Base-by-base conservation (phyloP, 2,888 invertebrate species). In the Acanthosepion lycidas region DNA sequence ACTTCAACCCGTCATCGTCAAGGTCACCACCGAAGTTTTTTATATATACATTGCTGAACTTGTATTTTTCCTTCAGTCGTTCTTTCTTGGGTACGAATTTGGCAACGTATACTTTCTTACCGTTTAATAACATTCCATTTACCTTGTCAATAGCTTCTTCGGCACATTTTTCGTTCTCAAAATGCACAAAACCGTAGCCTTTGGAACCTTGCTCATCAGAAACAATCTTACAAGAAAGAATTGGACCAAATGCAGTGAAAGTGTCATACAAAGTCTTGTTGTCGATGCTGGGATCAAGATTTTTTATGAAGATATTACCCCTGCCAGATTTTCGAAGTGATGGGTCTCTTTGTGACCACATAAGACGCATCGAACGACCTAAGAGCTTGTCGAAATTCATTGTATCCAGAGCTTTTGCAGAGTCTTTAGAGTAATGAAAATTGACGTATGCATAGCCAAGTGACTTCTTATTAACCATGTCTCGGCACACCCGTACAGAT, bases 341-440 rank as follows among this genome's bases (percentile, higher is more conserved):
- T 1, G 93, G 93, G 93, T 93, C 93, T 93, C 93, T 93, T n/a
- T 93, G 93, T 51, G 93, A 93, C 93, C 93, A 93, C 93, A 93
- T 93, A n/a, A 93, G n/a, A 93, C 93, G 93, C 93, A 93, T 93
- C n/a, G 93, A 53, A 18, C 93, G 93, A 26, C 93, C 93, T 6
- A 93, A 12, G 3, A 93, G 28, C 49, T 18, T 26, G 28, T 28
- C 51, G 93, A 93, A 93, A 49, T 93, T 93, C 93, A 93, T 18
- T 49, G 93, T 93, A 93, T 93, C 93, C 51, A 49, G 53, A 53
- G 93, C 93, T 26, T 49, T 93, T 12, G 28, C 28, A 8, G 93
- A 51, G 53, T 93, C 93, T 33, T n/a, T 9, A 20, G 49, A 9
- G 18, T n/a, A 5, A 18, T 93, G 93, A n/a, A 93, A 93, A n/a